Evolutionary conservation across 2,113 vertebrate genomes (phyloP), one percentile per base, ranked within the genome.

Genomic region (Lophius piscatorius): DNA sequence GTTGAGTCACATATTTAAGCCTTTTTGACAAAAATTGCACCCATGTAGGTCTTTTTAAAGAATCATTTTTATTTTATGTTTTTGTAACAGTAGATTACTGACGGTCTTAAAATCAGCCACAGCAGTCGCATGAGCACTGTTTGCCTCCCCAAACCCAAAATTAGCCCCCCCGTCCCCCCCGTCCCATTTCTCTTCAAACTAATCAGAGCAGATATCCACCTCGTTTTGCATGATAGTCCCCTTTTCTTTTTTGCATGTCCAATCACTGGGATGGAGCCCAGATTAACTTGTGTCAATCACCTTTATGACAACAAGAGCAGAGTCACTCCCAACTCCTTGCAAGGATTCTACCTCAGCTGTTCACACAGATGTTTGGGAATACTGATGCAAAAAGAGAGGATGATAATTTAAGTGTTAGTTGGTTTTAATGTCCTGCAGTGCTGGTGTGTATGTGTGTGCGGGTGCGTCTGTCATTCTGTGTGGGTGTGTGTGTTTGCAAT

Each of bases 341-440:
- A 90, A 91, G 87, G 90, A 92, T 92, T 91, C 92, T 93, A 93
- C 92, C 92, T 93, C 92, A 92, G 86, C 89, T 90, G 89, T 88
- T 90, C 52, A 88, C 57, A 87, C 83, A 87, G 90, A 87, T 86
- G 77, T 91, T 85, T 87, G 89, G 85, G 88, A 90, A 89, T 89
- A 91, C 89, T 89, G 87, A 90, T 90, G 90, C 89, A 91, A 90
- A 91, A 90, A 63, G 70, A 89, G 80, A 88, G 80, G 76, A 78
- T 77, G 72, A 82, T 70, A 76, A 87, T 87, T 75, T 73, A 71
- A 80, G 76, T 70, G 81, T 66, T 60, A 71, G 70, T 82, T 68
- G 80, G 74, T 90, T 88, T 90, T 88, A 85, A 80, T 82, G 78
- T 86, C 81, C 79, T 86, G 72, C 77, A 87, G 70, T 14, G 33